phyloP scores from a whole-genome alignment of 2,888 invertebrate genomes.

The Salpingus planirostris region DNA sequence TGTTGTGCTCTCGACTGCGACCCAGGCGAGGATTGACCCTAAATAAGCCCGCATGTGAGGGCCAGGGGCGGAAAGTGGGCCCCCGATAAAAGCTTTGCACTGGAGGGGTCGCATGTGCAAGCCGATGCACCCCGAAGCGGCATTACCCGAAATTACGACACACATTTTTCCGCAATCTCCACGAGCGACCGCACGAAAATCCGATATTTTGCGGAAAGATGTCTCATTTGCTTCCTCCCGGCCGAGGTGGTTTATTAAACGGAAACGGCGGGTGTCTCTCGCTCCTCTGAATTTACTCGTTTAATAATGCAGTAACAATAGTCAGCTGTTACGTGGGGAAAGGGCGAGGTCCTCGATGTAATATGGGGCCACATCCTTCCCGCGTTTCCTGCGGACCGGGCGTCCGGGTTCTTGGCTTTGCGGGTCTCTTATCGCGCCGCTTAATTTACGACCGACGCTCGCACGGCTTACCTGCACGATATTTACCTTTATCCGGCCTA shows the following conservation, averaged over 20 bases:
- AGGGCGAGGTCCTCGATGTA: conserved; percentile 18
- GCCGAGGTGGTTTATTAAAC: conserved; percentile 3
- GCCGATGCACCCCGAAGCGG: too few species aligned
- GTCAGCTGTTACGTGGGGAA: conserved; percentile 20
- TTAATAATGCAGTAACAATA: conserved; percentile 21
- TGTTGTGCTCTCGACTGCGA: neutral
- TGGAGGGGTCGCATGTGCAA: neutral
- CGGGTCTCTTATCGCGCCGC: conserved; percentile 5
- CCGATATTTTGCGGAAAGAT: conserved; percentile 2
- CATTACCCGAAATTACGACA: too few species aligned
- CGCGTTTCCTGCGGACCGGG: conserved; percentile 19
- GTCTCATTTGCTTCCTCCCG: conserved; percentile 3
- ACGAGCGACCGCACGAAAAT: too few species aligned
- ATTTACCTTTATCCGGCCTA: too few species aligned
- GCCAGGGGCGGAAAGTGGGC: too few species aligned
- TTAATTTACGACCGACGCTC: conserved; percentile 6
- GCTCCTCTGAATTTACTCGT: conserved; percentile 19
- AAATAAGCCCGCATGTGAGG: neutral
- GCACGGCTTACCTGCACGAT: neutral
- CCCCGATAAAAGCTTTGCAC: too few species aligned
- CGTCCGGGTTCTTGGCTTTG: conserved; percentile 17
- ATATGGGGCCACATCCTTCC: conserved; percentile 23
- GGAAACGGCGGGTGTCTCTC: too few species aligned
- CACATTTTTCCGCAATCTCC: too few species aligned
- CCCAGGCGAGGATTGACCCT: neutral